Conservation (phyloP, 2,888 invertebrate species). For the Drosophila monieri region DNA sequence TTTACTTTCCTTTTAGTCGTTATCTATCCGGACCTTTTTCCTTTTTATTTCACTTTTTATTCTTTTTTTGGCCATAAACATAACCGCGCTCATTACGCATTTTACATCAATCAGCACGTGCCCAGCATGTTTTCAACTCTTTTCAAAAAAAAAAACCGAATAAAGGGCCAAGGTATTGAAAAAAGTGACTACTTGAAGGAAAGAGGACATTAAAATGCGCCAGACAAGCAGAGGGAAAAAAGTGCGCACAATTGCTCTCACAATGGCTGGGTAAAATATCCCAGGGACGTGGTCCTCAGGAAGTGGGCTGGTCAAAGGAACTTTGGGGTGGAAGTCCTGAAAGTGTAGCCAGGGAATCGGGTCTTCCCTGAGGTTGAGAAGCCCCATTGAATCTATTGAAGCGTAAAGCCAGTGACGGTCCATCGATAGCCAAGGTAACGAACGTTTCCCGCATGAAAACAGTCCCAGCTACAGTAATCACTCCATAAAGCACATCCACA, state of each 20-base stretch:
- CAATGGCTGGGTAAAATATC: constrained; percentile 62
- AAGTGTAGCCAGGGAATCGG: constrained; percentile 4
- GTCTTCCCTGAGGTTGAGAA: constrained; percentile 4
- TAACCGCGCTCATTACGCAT: constrained; percentile 75
- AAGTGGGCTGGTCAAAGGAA: constrained; percentile 19
- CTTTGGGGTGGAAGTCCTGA: constrained; percentile 4
- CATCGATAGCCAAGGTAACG: constrained; percentile 25
- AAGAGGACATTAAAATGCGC: constrained; percentile 64
- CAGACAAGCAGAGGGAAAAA: constrained; percentile 41
- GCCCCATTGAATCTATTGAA: constrained; percentile 23
- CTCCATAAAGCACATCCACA: not conserved
- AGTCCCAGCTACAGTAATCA: constrained; percentile 10
- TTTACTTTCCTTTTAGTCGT: constrained; percentile 53
- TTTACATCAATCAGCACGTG: constrained; percentile 79
- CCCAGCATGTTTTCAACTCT: constrained; percentile 68
- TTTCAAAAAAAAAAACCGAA: constrained; percentile 33
- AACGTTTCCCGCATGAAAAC: constrained; percentile 25
- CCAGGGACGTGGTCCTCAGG: constrained; percentile 41
- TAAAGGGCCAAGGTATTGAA: constrained; percentile 26
- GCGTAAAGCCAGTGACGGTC: constrained; percentile 21
- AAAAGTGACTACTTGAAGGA: constrained; percentile 37
- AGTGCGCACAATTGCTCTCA: constrained; percentile 69
- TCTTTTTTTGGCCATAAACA: constrained; percentile 40
- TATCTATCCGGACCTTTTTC: constrained; percentile 53
- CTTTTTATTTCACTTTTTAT: not conserved